Evolutionary conservation across 2,797 vertebrate genomes (phyloP).

Genomic region (Phataginus tricuspis): DNA sequence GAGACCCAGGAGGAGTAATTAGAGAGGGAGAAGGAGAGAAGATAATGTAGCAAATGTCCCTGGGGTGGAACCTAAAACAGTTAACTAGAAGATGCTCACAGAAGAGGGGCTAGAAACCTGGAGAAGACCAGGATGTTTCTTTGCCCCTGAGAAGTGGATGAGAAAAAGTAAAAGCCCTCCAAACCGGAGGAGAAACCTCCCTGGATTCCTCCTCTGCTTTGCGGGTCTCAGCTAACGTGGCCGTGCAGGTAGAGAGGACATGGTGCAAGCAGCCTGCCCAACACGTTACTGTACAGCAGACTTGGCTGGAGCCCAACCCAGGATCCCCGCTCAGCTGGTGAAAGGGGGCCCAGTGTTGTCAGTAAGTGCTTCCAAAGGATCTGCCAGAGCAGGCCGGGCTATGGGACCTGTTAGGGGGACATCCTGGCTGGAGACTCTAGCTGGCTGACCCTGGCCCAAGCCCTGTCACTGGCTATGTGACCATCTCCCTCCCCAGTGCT

Average conservation of each 20-base stretch:
- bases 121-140: background rate
- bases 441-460: background rate
- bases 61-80: background rate
- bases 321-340: fast-evolving
- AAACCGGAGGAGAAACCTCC: background rate
- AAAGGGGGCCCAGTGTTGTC: background rate
- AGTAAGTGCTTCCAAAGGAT: background rate
- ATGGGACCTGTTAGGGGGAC: background rate
- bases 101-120: background rate
- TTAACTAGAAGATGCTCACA: background rate
- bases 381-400: background rate
- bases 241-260: fast-evolving
- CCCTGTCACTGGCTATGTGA: background rate
- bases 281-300: fast-evolving
- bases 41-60: fast-evolving
- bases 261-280: background rate
- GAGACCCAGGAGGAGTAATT: background rate
- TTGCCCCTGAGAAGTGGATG: fast-evolving
- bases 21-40: background rate
- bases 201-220: background rate
- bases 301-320: background rate
- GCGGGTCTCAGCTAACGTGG: background rate
- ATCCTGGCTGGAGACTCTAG: background rate
- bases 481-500: background rate
- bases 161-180: background rate